Conservation (phyloP, 2,888 invertebrate species). For the Augochlorella aurata region DNA sequence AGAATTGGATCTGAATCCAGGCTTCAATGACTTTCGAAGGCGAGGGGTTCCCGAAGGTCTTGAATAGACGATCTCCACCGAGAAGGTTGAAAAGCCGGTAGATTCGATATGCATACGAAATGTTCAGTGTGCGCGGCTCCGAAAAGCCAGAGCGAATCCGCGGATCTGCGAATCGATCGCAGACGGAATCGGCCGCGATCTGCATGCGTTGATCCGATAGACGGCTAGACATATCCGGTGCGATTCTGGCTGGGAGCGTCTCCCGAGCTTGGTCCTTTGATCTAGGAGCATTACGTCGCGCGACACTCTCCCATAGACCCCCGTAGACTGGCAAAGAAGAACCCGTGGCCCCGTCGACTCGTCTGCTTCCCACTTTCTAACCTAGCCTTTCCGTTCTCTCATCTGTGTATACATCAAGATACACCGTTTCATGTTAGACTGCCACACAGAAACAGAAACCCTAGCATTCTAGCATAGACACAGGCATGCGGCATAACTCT, state of each 20-base stretch:
- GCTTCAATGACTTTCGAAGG: too few relatives aligned
- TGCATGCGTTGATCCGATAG: too few relatives aligned
- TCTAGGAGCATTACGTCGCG: slow-evolving; percentile 40
- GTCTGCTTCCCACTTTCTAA: slow-evolving; percentile 6
- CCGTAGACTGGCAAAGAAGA: slow-evolving; percentile 23
- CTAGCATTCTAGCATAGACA: slow-evolving; percentile 78
- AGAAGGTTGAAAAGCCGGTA: too few relatives aligned
- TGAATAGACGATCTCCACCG: too few relatives aligned
- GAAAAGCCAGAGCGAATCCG: too few relatives aligned
- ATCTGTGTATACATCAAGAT: slow-evolving; percentile 29
- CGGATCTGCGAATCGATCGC: background rate
- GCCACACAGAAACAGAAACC: background rate
- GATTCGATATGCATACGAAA: too few relatives aligned
- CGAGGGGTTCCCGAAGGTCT: too few relatives aligned
- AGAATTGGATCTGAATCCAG: too few relatives aligned
- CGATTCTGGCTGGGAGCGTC: background rate
- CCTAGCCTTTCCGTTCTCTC: background rate
- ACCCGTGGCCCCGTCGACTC: slow-evolving; percentile 32
- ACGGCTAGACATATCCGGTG: background rate
- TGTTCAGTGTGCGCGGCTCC: too few relatives aligned
- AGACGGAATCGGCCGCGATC: background rate
- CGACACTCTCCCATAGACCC: slow-evolving; percentile 34
- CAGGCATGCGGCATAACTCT: slow-evolving; percentile 78
- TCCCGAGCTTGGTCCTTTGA: slow-evolving; percentile 11
- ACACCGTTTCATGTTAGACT: slow-evolving; percentile 39